Conservation (phyloP, 2,113 vertebrate species). For the Empidonax alnorum region DNA sequence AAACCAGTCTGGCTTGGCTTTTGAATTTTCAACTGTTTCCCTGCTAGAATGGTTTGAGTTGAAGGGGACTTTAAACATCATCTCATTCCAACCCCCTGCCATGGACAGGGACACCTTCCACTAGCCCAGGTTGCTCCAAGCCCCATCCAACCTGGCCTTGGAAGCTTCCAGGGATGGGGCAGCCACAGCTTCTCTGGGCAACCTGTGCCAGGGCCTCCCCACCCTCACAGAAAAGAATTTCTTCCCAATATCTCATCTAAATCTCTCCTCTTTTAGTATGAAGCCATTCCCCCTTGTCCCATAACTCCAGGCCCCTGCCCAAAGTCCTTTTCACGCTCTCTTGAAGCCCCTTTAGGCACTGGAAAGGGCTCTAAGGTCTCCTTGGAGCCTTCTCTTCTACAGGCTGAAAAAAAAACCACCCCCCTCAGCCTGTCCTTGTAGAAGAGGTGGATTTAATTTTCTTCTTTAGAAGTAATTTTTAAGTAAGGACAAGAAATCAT, state of each 20-base stretch:
- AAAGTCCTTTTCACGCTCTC: not conserved
- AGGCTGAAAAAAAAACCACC: not conserved
- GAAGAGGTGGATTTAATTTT: not conserved
- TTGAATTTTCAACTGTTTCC: not conserved
- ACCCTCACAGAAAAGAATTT: not conserved
- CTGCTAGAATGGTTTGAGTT: not conserved
- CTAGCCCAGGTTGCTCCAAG: rapidly evolving
- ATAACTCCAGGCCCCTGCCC: no score
- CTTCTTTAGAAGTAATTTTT: not conserved
- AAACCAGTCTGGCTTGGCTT: not conserved
- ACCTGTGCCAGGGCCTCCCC: rapidly evolving
- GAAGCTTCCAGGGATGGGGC: not conserved
- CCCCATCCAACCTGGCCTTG: rapidly evolving
- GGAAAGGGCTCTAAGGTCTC: not conserved
- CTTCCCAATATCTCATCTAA: not conserved
- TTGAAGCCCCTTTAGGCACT: not conserved
- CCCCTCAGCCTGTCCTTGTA: not conserved
- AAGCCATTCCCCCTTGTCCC: not conserved
- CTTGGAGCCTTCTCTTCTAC: not conserved
- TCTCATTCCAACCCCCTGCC: no score
- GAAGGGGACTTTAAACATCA: not conserved
- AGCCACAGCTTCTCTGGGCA: not conserved
- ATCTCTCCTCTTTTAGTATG: not conserved
- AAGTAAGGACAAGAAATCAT: not conserved
- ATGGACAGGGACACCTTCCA: not conserved